Base-by-base conservation (phyloP, 92 coral and sea anemone genomes). In the Phymanthus crucifer region DNA sequence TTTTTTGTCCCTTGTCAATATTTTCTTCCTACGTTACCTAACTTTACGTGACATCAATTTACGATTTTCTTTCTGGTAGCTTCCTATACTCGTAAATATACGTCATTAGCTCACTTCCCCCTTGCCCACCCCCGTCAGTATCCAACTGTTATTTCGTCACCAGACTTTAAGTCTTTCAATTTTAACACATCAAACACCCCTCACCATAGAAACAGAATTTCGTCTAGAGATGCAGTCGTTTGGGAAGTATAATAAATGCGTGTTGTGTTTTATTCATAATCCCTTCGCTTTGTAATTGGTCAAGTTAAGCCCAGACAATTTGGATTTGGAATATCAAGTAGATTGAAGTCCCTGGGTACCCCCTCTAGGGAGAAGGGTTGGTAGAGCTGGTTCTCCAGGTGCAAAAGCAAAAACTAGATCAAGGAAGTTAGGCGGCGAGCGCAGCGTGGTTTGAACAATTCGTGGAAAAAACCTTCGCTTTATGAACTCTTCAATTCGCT, bases 381-480 rank as follows among this genome's bases (percentile, higher is more conserved):
- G 47, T 29, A 33, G 11, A 17, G 56, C 50, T 76, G 32, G 46
- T 26, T 77, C 73, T 69, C 72, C 81, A 77, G 81, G 81, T 77
- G 81, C 57, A 61, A n/a, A 23, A 19, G 81, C 81, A 77, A 27
- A 74, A 74, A 74, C 57, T 33, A 31, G 40, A 70, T 77, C 80
- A 52, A 64, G 81, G 81, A 77, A 77, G 81, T 58, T 61, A 45
- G 69, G 43, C 57, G 72, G 81, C 48, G 4, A 40, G 33, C 75
- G 32, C 48, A 71, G 75, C 75, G 57, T 77, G 72, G 68, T 56
- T 69, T 37, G 68, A 64, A 27, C 56, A 29, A 17, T 14, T 36
- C 54, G 27, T 32, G 65, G 38, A 50, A 9, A 14, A 38, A 56
- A 68, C 72, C 33, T n/a, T 58, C 26, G 71, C 37, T 18, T 46